These are phyloP conservation scores for Zosterops lateralis DNA, from an alignment of 2,113 vertebrate species.

Conservation along the genomic window DNA sequence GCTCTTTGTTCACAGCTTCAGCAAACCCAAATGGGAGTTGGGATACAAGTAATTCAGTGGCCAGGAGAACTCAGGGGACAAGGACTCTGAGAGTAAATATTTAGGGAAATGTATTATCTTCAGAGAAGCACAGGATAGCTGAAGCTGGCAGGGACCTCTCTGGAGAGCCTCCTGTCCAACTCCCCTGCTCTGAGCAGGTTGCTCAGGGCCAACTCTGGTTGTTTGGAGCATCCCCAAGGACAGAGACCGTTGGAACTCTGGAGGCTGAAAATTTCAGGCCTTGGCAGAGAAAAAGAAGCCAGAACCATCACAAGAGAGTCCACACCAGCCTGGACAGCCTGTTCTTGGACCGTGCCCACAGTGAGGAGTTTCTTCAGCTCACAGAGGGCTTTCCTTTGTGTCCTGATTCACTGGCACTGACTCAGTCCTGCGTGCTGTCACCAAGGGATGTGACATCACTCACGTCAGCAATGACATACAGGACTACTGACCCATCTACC, in stretches of 20 bases:
- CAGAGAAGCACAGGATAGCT: not conserved
- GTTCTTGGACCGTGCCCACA: not conserved
- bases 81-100: constrained; percentile 16
- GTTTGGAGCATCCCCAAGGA: not conserved
- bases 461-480: constrained; percentile 46
- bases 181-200: not conserved
- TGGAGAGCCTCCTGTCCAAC: not conserved
- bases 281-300: too few species aligned
- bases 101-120: constrained; percentile 13
- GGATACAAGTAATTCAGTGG: not conserved
- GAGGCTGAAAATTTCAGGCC: too few species aligned
- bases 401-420: constrained; percentile 53
- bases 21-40: not conserved
- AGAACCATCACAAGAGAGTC: not conserved
- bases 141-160: not conserved
- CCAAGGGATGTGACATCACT: constrained; percentile 53
- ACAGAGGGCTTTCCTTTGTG: not conserved
- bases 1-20: constrained; percentile 1
- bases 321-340: not conserved
- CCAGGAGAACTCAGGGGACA: not conserved
- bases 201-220: not conserved
- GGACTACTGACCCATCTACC: constrained; percentile 36
- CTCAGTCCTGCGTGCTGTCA: constrained; percentile 25
- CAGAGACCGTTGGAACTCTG: not conserved
- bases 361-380: not conserved